Percentiles rank a stretch among this genome's conserved stretches.
These are phyloP conservation scores for Lobophora halterata DNA, from an alignment of 2,888 invertebrate genomes.

Conservation along the genomic window DNA sequence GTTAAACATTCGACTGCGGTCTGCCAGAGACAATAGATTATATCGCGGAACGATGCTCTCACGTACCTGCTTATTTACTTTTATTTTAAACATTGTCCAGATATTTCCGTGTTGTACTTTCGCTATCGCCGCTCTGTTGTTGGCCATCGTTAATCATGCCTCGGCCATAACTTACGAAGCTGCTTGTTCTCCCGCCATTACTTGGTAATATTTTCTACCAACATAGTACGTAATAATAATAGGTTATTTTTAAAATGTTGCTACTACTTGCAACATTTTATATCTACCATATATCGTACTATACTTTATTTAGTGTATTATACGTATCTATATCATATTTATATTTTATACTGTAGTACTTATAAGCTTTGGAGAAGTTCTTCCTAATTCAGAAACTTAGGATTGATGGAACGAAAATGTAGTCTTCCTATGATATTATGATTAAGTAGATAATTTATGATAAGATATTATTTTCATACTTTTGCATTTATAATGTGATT, in stretches of 20 bases:
- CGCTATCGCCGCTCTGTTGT: slow-evolving; percentile 34
- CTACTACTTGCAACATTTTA: neutral
- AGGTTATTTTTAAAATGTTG: slow-evolving; percentile 26
- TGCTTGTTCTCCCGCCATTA: slow-evolving; percentile 35
- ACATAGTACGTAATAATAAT: slow-evolving; percentile 37
- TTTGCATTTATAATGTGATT: neutral
- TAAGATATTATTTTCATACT: too few species aligned
- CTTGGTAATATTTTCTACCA: slow-evolving; percentile 24
- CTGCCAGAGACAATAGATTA: slow-evolving; percentile 19
- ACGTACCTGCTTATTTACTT: slow-evolving; percentile 20
- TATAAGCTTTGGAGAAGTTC: too few species aligned
- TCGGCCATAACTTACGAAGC: slow-evolving; percentile 28
- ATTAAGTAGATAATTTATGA: too few species aligned
- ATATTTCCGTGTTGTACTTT: slow-evolving; percentile 42
- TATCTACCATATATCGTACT: too few species aligned
- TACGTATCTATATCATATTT: too few species aligned
- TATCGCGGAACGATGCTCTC: slow-evolving; percentile 15
- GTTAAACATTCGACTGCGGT: slow-evolving; percentile 7
- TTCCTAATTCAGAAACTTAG: too few species aligned
- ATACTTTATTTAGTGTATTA: too few species aligned
- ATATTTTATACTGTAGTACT: too few species aligned
- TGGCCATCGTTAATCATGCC: slow-evolving; percentile 44
- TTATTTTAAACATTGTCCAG: slow-evolving; percentile 27
- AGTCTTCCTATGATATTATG: too few species aligned
- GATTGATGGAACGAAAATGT: too few species aligned